Conservation (phyloP, 2,113 vertebrate genomes). For the Edolisoma coerulescens region DNA sequence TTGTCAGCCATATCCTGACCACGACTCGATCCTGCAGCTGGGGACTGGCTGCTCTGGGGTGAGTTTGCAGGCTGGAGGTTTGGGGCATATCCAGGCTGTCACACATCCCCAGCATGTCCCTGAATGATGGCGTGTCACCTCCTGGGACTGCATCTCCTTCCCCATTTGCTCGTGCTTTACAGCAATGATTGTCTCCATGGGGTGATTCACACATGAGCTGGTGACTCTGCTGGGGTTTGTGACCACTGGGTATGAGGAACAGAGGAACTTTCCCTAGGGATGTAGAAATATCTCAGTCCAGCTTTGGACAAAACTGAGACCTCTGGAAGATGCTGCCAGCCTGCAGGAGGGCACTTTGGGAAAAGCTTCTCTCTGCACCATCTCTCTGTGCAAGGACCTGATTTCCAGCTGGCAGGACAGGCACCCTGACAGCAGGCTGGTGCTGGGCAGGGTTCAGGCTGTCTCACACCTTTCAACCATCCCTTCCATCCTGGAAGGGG, state of each 20-base stretch:
- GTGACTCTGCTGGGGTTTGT: background rate
- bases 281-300: background rate
- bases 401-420: background rate
- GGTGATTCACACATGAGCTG: rapidly evolving
- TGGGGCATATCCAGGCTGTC: background rate
- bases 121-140: background rate
- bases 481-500: background rate
- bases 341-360: background rate
- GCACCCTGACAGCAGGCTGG: background rate
- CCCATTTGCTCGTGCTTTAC: background rate
- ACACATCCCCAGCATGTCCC: background rate
- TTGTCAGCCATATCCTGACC: background rate
- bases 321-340: background rate
- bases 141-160: background rate
- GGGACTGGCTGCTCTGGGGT: background rate
- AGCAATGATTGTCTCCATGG: rapidly evolving
- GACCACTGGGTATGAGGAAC: background rate
- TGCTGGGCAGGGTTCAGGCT: background rate
- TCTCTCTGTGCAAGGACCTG: background rate
- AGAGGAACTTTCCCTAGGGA: background rate
- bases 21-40: rapidly evolving
- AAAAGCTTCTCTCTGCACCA: background rate
- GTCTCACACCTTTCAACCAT: background rate
- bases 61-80: background rate
- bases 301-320: background rate